These are phyloP conservation scores for Phylloscopus trochilus DNA, from an alignment of 2,113 vertebrate species.

Conservation along the genomic window DNA sequence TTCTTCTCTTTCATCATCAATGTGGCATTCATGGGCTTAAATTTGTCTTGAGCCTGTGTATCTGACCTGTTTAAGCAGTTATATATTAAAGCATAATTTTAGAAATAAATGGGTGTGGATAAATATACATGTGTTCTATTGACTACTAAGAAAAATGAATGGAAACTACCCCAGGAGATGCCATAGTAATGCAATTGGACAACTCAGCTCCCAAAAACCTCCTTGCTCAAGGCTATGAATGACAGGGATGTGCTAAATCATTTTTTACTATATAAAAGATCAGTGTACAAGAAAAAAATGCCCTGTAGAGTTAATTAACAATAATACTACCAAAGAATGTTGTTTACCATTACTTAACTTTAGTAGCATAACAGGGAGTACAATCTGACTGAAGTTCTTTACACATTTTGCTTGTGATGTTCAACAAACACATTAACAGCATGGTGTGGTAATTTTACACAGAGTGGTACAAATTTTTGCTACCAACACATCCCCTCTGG, in stretches of 20 bases:
- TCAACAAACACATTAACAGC: background rate
- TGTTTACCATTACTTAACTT: background rate
- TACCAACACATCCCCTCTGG: background rate
- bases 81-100: background rate
- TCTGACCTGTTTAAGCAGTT: background rate
- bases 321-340: background rate
- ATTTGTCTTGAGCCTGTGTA: background rate
- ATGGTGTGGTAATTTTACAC: background rate
- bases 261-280: background rate
- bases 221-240: background rate
- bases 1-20: background rate
- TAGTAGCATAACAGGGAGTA: background rate
- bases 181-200: accelerated
- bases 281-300: background rate
- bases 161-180: background rate
- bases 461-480: background rate
- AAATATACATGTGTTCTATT: background rate
- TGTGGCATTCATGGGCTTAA: background rate
- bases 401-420: accelerated
- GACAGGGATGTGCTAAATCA: background rate
- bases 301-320: background rate
- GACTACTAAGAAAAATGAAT: background rate
- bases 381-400: background rate
- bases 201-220: background rate
- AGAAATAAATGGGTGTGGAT: background rate